Evolutionary conservation across 2,113 vertebrate genomes (phyloP).

Genomic region (Sphaerodactylus townsendi): DNA sequence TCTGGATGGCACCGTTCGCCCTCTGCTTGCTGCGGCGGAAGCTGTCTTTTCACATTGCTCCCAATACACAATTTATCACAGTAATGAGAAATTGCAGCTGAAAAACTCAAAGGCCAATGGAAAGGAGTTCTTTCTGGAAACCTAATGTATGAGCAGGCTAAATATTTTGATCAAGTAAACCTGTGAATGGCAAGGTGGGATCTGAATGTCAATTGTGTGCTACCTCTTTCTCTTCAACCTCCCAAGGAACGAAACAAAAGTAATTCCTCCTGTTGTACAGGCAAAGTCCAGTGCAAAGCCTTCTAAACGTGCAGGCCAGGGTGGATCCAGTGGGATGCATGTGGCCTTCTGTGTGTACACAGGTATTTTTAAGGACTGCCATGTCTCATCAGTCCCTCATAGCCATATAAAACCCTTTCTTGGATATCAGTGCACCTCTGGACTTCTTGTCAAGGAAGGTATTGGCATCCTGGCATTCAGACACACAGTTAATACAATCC

Average conservation of each 20-base stretch:
- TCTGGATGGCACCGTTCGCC: neutral
- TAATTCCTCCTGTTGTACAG: neutral
- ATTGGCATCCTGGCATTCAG: too few relatives aligned
- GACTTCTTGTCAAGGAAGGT: too few relatives aligned
- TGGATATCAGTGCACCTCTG: too few relatives aligned
- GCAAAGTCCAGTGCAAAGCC: too few relatives aligned
- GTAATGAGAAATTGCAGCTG: slow-evolving; percentile 16
- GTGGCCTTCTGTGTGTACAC: too few relatives aligned
- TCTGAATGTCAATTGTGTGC: neutral
- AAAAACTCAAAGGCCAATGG: slow-evolving; percentile 14
- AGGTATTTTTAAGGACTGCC: too few relatives aligned
- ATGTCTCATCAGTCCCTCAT: too few relatives aligned
- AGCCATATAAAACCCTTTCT: too few relatives aligned
- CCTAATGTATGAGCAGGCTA: neutral
- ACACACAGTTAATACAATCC: too few relatives aligned
- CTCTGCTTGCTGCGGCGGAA: neutral
- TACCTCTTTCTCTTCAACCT: slow-evolving; percentile 15
- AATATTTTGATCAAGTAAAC: neutral
- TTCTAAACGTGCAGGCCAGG: too few relatives aligned
- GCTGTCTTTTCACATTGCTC: slow-evolving; percentile 20
- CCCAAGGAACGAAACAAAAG: neutral
- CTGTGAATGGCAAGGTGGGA: neutral
- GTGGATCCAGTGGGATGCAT: too few relatives aligned
- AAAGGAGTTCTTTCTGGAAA: slow-evolving; percentile 26
- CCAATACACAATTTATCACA: slow-evolving; percentile 25